Base-by-base conservation (phyloP, 2,888 invertebrate genomes). In the Pasiphila rectangulata region DNA sequence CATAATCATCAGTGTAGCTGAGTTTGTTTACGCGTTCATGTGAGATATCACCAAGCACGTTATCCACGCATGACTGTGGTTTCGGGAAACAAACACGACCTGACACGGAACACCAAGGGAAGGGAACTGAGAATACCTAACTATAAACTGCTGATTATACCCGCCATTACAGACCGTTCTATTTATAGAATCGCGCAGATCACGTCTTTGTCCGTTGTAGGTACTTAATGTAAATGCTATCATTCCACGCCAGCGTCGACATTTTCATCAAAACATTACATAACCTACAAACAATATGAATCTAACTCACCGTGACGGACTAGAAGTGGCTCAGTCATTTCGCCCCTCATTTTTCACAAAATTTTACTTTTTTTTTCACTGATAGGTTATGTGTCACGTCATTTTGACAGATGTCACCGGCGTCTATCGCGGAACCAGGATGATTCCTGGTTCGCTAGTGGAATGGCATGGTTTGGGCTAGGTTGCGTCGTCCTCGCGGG, bases 111-210 rank as follows among this genome's bases (percentile, higher is more conserved):
- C 59, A 54, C 67, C 68, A 73, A 65, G 69, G 65, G 71, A 80
- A 81, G 75, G 73, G 64, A 80, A 81, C 75, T 74, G 64, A 75
- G 65, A 76, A 75, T 81, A 46, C n/a, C 16, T 48, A 44, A 39
- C 36, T 36, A 47, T 43, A 80, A 82, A 81, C 78, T 77, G 73
- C 75, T 82, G 82, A 85, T 84, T 86, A 88, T 34, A 45, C 38
- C 77, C 75, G 74, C 79, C 82, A 82, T 83, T 79, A 81, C 81
- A 67, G 71, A 63, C 60, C 61, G 63, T 64, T 75, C 81, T 88
- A 88, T 88, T 84, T 84, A 70, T 87, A 88, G 87, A 84, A 74
- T 79, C 73, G 5, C 69, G 75, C 73, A 78, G 86, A 88, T 83
- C 87, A 83, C 79, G 79, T 79, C 87, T 85, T 84, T 84, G 85